These are phyloP conservation scores for Knipowitschia caucasica DNA, from an alignment of 2,797 vertebrate genomes.

Conservation along the genomic window DNA sequence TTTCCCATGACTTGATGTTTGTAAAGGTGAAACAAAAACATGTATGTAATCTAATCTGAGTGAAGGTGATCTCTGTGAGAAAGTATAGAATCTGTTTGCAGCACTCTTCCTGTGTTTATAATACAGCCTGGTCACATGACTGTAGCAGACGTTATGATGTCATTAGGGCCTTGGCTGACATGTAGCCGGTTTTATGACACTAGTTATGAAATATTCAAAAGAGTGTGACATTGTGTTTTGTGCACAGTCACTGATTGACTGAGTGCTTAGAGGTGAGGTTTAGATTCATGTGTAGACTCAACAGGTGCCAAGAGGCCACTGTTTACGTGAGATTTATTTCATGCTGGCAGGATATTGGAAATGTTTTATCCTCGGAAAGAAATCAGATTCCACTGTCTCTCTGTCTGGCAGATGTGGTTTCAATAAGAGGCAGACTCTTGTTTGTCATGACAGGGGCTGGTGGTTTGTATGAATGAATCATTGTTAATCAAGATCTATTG, in stretches of 20 bases:
- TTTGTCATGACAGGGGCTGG: background rate
- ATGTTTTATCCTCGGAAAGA: conserved; percentile 14
- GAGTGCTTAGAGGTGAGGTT: background rate
- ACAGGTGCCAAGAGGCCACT: background rate
- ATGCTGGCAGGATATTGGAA: conserved; percentile 38
- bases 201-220: background rate
- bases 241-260: background rate
- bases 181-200: background rate
- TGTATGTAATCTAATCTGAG: background rate
- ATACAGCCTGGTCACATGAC: conserved; percentile 48
- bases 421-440: conserved; percentile 36
- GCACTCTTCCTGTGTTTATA: conserved; percentile 15
- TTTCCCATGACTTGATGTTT: background rate
- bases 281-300: too few relatives aligned
- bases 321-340: conserved; percentile 15
- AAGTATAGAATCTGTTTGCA: background rate
- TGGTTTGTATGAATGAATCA: background rate
- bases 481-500: background rate
- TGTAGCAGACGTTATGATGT: conserved; percentile 40
- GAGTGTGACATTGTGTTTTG: background rate
- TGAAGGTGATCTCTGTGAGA: background rate
- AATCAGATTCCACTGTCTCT: conserved; percentile 34
- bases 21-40: background rate
- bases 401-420: conserved; percentile 46
- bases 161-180: conserved; percentile 26